Evolutionary conservation across 2,113 vertebrate species (phyloP), one percentile per base, ranked within the genome.

Genomic region (Trogon surrucura): DNA sequence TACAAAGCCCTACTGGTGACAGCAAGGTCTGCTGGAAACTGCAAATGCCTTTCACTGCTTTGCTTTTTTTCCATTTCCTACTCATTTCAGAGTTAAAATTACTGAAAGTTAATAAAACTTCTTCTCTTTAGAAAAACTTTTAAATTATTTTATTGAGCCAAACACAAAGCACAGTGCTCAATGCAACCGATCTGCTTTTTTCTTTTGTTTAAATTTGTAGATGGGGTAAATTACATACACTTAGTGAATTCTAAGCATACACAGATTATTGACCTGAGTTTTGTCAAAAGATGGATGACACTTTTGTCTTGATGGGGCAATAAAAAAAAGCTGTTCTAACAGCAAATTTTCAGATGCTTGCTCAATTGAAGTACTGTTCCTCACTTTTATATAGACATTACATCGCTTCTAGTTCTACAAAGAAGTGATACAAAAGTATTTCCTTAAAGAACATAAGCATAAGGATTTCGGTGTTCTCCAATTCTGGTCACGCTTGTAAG

Each of bases 151-250:
- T 57, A 65, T 44, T 26, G 17, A 45, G 20, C 8, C 61, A 75
- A 86, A 65, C 23, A 38, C 25, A 79, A 27, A 67, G 30, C 3
- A 69, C 7, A 62, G 65, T 16, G 30, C 30, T 54, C 25, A 17
- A 19, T 12, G 4, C 23, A 57, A 26, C 57, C 30, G 3, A 69
- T 57, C 4, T 38, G 4, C 0, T 22, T 34, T 64, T 32, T 44
- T 13, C 21, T 21, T 38, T 72, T 62, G 27, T 30, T 60, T 58
- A 2, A 91, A 53, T 32, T 23, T 50, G 16, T 7, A 66, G 61
- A 17, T 53, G 25, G 2, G 2, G 10, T 66, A 57, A 66, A 54
- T 34, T 36, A 57, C 23, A 36, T 9, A 66, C 12, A 29, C 12
- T 75, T 30, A 29, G 6, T 0, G 2, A 79, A 41, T 82, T 13